A percentile compares a stretch with the other conserved stretches of the same genome.
Conservation (phyloP, 37 sponge, comb jelly and placozoan species). For the Hexactinellida sp. region DNA sequence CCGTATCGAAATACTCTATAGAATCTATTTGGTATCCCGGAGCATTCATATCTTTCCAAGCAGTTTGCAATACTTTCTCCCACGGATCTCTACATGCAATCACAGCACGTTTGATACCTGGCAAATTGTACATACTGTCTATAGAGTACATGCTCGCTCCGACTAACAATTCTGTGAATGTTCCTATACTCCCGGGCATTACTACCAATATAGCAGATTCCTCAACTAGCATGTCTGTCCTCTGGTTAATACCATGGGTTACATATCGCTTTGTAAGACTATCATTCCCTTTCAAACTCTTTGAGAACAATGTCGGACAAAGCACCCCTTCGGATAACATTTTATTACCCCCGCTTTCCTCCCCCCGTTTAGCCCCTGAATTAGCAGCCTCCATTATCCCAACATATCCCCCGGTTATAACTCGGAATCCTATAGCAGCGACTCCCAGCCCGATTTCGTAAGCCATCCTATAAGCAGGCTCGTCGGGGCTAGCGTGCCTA, state of each 20-base stretch:
- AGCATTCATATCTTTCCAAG: not conserved
- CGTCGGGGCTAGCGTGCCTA: slow-evolving; percentile 25
- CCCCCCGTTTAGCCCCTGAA: slow-evolving; percentile 20
- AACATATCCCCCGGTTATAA: slow-evolving; percentile 49
- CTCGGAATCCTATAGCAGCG: slow-evolving; percentile 36
- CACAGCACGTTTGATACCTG: slow-evolving; percentile 20
- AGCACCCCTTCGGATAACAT: slow-evolving; percentile 30
- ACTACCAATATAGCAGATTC: slow-evolving; percentile 32
- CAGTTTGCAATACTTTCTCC: slow-evolving; percentile 11
- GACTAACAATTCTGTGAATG: slow-evolving; percentile 41
- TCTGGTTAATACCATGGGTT: slow-evolving; percentile 19
- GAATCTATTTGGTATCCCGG: not conserved
- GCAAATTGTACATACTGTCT: not conserved
- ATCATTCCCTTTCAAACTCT: slow-evolving; percentile 29
- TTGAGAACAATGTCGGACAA: slow-evolving; percentile 35
- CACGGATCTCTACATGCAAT: slow-evolving; percentile 29
- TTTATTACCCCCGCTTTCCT: not conserved
- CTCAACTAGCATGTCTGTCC: slow-evolving; percentile 27
- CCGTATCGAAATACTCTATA: not conserved
- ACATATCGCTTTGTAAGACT: slow-evolving; percentile 16
- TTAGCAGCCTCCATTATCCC: slow-evolving; percentile 63
- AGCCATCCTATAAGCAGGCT: slow-evolving; percentile 32
- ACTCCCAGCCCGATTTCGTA: slow-evolving; percentile 24
- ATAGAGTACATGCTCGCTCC: slow-evolving; percentile 28
- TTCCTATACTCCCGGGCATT: slow-evolving; percentile 52